Conservation (phyloP, 2,888 invertebrate genomes). For the Suillia variegata region DNA sequence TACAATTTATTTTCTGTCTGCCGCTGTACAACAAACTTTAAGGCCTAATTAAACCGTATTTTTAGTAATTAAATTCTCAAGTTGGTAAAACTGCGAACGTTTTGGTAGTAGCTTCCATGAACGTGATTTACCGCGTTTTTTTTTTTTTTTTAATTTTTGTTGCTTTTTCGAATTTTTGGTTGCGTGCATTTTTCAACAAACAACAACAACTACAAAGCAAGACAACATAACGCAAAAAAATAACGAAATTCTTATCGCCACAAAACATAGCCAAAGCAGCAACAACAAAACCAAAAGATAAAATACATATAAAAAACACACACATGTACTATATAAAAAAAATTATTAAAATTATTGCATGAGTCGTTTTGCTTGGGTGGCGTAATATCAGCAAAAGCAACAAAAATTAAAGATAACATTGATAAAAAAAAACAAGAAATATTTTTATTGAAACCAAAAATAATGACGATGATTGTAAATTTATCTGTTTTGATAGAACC, state of each 20-base stretch:
- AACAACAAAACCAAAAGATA: background rate
- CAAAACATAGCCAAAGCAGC: background rate
- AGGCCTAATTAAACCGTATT: background rate
- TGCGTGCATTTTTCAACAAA: background rate
- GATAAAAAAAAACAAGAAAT: too few relatives aligned
- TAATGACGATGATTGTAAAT: too few relatives aligned
- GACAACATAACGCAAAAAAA: background rate
- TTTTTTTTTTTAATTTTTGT: background rate
- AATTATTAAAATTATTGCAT: too few relatives aligned
- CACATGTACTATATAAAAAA: too few relatives aligned
- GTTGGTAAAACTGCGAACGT: background rate
- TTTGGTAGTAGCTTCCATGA: background rate
- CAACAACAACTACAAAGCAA: background rate
- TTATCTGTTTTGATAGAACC: too few relatives aligned
- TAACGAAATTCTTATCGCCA: background rate
- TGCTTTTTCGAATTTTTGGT: background rate
- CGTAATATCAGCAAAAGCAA: too few relatives aligned
- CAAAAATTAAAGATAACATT: too few relatives aligned
- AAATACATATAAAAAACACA: too few relatives aligned
- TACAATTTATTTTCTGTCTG: background rate
- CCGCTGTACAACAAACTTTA: background rate
- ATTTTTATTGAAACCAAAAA: too few relatives aligned
- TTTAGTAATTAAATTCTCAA: background rate
- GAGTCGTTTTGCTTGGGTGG: too few relatives aligned
- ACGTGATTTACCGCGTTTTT: background rate